Percentiles rank a stretch among this genome's conserved stretches.
phyloP scores from a whole-genome alignment of 2,888 invertebrate genomes.

The Drosophila mettleri region DNA sequence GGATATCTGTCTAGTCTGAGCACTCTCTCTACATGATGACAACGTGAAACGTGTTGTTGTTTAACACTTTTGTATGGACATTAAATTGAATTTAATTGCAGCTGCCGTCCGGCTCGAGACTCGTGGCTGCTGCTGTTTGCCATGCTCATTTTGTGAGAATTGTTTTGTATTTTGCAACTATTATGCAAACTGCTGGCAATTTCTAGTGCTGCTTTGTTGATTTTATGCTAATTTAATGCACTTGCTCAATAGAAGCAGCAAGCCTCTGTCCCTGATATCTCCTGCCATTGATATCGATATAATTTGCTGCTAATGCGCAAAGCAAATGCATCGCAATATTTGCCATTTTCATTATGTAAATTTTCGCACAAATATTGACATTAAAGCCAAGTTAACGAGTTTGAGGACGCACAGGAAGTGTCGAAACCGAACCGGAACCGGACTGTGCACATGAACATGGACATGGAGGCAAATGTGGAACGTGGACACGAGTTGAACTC shows the following conservation, averaged over 20 bases:
- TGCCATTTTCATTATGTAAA: conserved; percentile 72
- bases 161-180: conserved; percentile 63
- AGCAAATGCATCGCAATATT: conserved; percentile 63
- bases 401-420: conserved; percentile 39
- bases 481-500: conserved; percentile 31
- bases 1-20: conserved; percentile 11
- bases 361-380: conserved; percentile 62
- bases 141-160: conserved; percentile 51
- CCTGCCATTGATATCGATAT: conserved; percentile 61
- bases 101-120: conserved; percentile 18
- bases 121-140: conserved; percentile 46
- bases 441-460: conserved; percentile 30
- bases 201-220: conserved; percentile 51
- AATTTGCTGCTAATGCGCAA: conserved; percentile 69
- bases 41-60: conserved; percentile 17
- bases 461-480: conserved; percentile 3
- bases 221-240: conserved; percentile 80
- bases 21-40: not conserved
- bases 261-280: not conserved
- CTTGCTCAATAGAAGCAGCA: conserved; percentile 30
- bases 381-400: conserved; percentile 68
- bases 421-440: conserved; percentile 49
- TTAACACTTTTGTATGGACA: conserved; percentile 46
- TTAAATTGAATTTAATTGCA: conserved; percentile 80
- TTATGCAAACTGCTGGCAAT: conserved; percentile 33